Evolutionary conservation across 2,888 invertebrate genomes (phyloP).

Genomic region (Leucophenga montana): DNA sequence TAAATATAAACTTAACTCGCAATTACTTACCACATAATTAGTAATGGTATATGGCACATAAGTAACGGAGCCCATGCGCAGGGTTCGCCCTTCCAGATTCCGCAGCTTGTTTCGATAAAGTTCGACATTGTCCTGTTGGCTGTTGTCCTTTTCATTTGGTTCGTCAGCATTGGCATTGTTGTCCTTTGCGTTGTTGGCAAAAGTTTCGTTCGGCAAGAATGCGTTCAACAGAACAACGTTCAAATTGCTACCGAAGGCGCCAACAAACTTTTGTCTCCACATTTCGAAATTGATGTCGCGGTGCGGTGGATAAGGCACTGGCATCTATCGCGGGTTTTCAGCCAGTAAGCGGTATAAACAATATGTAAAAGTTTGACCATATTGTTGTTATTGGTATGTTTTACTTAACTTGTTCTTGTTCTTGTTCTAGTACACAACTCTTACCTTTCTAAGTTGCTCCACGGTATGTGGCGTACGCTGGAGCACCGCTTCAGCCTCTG

Average conservation of each 20-base stretch:
- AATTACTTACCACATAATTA: slow-evolving; percentile 71
- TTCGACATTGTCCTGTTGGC: slow-evolving; percentile 55
- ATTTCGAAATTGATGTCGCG: slow-evolving; percentile 68
- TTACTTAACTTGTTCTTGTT: slow-evolving; percentile 29
- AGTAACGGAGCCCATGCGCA: slow-evolving; percentile 69
- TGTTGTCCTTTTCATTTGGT: slow-evolving; percentile 21
- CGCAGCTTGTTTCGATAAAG: slow-evolving; percentile 71
- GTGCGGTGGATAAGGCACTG: slow-evolving; percentile 26
- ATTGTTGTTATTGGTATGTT: slow-evolving; percentile 15
- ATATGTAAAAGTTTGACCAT: not conserved
- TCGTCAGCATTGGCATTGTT: not conserved
- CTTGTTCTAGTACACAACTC: slow-evolving; percentile 5
- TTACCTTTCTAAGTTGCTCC: slow-evolving; percentile 20
- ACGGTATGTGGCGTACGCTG: not conserved
- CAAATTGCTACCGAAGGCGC: slow-evolving; percentile 63
- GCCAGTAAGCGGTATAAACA: not conserved
- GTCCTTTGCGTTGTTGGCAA: slow-evolving; percentile 41
- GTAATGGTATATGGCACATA: slow-evolving; percentile 71
- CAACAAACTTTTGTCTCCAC: slow-evolving; percentile 72
- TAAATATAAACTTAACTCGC: slow-evolving; percentile 68
- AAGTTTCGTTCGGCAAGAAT: slow-evolving; percentile 67
- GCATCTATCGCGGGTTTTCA: not conserved
- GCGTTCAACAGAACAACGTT: slow-evolving; percentile 68
- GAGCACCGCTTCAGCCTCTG: not conserved
- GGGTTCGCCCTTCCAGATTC: slow-evolving; percentile 64